Conservation (phyloP, 2,797 vertebrate species). For the Sebastes vulpes region DNA sequence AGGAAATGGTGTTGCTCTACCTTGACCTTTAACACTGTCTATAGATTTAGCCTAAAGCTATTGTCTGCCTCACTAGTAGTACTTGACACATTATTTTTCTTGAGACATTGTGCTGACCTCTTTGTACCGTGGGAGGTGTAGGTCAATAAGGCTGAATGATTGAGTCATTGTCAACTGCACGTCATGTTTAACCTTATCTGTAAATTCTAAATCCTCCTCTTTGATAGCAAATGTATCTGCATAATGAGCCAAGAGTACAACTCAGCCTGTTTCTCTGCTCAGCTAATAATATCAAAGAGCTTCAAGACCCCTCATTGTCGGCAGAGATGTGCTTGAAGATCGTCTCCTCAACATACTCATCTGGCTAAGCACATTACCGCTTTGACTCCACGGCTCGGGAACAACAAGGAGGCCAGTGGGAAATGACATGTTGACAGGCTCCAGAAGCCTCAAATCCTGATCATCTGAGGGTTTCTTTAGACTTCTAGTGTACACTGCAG, state of each 20-base stretch:
- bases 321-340: background rate
- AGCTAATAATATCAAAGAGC: background rate
- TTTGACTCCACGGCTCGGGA: background rate
- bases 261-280: background rate
- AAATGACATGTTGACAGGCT: background rate
- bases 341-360: background rate
- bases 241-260: background rate
- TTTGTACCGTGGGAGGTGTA: background rate
- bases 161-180: background rate
- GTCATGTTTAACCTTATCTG: background rate
- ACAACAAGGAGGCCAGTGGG: background rate
- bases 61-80: background rate
- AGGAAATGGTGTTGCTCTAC: background rate
- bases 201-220: background rate
- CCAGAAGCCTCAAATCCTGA: background rate
- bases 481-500: background rate
- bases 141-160: background rate
- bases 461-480: background rate
- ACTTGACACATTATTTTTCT: background rate
- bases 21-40: conserved; percentile 7
- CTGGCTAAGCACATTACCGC: background rate
- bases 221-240: background rate
- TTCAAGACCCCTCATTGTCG: background rate
- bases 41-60: background rate
- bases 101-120: background rate